phyloP scores from a whole-genome alignment of 23 tunicate genomes.

The Corella eumyota region DNA sequence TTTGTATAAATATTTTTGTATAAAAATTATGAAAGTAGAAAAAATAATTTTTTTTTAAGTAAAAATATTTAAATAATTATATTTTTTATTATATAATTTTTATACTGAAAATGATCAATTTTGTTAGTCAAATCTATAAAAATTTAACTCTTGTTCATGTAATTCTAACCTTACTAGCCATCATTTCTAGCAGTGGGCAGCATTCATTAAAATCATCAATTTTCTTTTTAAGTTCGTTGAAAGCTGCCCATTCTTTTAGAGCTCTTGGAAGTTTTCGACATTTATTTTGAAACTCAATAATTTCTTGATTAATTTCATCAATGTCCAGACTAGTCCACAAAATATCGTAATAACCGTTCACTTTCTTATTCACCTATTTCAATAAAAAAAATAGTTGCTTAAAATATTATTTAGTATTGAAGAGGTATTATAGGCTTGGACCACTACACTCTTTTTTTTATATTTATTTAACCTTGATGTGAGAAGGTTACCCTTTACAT shows the following conservation, averaged over 20 bases:
- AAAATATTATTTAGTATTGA: no score
- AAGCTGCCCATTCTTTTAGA: slow-evolving; percentile 81
- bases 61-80: no score
- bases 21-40: no score
- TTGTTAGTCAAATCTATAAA: no score
- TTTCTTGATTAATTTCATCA: slow-evolving; percentile 64
- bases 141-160: no score
- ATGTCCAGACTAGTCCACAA: slow-evolving; percentile 88
- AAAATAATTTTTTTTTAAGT: no score
- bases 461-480: no score
- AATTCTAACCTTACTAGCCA: slow-evolving; percentile 80
- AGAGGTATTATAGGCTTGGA: no score
- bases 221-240: slow-evolving; percentile 64
- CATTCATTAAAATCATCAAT: slow-evolving; percentile 95
- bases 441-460: no score
- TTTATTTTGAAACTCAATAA: slow-evolving; percentile 83
- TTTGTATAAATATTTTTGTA: no score
- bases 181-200: slow-evolving; percentile 90
- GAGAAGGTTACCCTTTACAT: no score
- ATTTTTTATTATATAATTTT: background rate
- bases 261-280: slow-evolving; percentile 89
- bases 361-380: slow-evolving; percentile 71
- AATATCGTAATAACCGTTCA: slow-evolving; percentile 87
- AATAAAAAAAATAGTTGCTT: no score
- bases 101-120: background rate